Evolutionary conservation across 2,113 vertebrate species (phyloP).

Genomic region (Candoia aspera): DNA sequence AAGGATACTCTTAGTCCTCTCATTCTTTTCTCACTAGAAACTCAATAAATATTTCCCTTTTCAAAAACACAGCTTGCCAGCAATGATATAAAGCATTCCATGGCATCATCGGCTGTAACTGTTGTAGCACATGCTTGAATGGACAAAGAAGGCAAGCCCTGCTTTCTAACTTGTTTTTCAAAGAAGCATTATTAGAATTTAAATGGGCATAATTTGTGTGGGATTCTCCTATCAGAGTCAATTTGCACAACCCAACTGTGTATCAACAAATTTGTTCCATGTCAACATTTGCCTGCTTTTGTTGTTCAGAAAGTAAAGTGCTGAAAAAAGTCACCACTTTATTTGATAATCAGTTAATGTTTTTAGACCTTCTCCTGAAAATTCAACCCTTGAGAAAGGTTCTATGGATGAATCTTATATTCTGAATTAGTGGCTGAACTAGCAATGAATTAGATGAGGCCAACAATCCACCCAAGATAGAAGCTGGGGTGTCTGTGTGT

Average conservation of each 20-base stretch:
- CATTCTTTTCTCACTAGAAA: constrained; percentile 12
- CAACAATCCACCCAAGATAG: background rate
- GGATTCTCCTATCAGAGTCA: background rate
- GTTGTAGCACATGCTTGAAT: constrained; percentile 15
- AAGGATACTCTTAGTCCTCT: background rate
- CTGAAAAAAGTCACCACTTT: background rate
- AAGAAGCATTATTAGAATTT: constrained; percentile 35
- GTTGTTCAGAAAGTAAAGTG: background rate
- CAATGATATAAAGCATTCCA: constrained; percentile 51
- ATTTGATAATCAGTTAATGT: background rate
- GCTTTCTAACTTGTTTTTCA: constrained; percentile 47
- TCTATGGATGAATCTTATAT: background rate
- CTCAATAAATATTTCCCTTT: constrained; percentile 8
- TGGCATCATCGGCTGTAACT: constrained; percentile 50
- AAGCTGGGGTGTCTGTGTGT: too few species aligned
- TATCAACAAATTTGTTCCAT: background rate
- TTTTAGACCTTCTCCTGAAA: background rate
- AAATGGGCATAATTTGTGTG: constrained; percentile 31
- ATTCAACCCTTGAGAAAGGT: background rate
- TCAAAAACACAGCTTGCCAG: constrained; percentile 34
- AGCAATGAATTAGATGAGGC: background rate
- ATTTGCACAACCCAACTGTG: background rate
- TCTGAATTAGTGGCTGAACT: background rate
- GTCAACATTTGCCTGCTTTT: background rate
- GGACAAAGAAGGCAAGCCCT: constrained; percentile 12